These are phyloP conservation scores for Paramormyrops kingsleyae DNA, from an alignment of 2,113 vertebrate species.

Conservation along the genomic window DNA sequence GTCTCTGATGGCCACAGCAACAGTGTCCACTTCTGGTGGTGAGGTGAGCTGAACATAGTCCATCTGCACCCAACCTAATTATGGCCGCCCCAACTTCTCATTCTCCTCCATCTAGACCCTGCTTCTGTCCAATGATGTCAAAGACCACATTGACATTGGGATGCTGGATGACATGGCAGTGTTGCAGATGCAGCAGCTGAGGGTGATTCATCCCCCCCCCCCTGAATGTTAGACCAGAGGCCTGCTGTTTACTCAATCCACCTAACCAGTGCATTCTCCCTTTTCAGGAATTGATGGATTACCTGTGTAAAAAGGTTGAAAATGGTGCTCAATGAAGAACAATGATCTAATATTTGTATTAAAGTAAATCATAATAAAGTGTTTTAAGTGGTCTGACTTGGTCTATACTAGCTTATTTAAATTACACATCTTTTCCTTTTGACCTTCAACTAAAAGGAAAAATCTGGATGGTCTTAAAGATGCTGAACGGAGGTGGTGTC, in stretches of 20 bases:
- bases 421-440: background rate
- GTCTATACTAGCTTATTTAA: background rate
- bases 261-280: background rate
- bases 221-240: no score
- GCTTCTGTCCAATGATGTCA: constrained; percentile 45
- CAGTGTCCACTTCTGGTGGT: constrained; percentile 16
- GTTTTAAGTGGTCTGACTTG: background rate
- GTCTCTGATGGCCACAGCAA: constrained; percentile 3
- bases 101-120: constrained; percentile 39
- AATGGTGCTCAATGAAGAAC: background rate
- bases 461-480: background rate
- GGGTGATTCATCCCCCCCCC: constrained; percentile 41
- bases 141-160: constrained; percentile 48
- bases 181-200: constrained; percentile 53
- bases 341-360: background rate
- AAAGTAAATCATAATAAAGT: background rate
- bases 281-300: constrained; percentile 19
- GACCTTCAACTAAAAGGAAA: background rate
- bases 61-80: background rate
- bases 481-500: background rate
- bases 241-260: background rate
- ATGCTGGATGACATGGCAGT: constrained; percentile 52
- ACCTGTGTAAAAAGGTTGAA: constrained; percentile 22
- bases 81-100: background rate
- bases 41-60: background rate